A percentile compares a stretch with the other conserved stretches of the same genome.
phyloP scores from a whole-genome alignment of 2,113 vertebrate genomes.

The Callipepla squamata region DNA sequence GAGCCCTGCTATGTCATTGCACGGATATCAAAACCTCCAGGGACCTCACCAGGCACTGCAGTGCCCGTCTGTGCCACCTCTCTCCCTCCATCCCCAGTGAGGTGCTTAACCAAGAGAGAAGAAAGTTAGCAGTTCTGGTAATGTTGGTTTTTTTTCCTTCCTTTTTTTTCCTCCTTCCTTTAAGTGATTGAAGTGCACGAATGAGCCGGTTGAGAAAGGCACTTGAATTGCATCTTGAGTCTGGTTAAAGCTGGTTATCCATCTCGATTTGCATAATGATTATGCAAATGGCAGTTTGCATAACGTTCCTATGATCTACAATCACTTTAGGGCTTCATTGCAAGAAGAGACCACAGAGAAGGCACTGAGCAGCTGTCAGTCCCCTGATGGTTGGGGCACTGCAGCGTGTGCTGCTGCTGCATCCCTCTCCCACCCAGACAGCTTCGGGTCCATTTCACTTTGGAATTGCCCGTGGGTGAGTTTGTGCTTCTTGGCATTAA shows the following conservation, averaged over 20 bases:
- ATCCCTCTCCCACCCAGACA: rapidly evolving
- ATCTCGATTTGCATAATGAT: slow-evolving; percentile 63
- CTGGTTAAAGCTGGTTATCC: slow-evolving; percentile 66
- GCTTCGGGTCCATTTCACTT: background rate
- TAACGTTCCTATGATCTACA: slow-evolving; percentile 21
- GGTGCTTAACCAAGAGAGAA: background rate
- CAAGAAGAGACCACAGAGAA: background rate
- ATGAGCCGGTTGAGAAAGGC: background rate
- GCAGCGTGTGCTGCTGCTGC: rapidly evolving
- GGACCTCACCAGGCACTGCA: slow-evolving; percentile 23
- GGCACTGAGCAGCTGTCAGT: background rate
- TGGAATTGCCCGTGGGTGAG: background rate
- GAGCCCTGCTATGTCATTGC: too few species aligned
- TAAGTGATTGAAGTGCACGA: background rate
- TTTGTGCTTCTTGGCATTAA: background rate
- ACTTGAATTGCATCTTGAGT: slow-evolving; percentile 48
- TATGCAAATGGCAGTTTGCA: slow-evolving; percentile 25
- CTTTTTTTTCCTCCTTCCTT: background rate
- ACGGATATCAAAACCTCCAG: background rate
- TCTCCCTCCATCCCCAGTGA: background rate
- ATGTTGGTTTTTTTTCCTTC: background rate
- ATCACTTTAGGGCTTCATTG: background rate
- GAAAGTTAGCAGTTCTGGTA: background rate
- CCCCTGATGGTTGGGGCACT: rapidly evolving
- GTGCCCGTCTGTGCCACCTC: background rate